Conservation (phyloP, 1,140 invertebrate species). For the Andricus grossulariae region DNA sequence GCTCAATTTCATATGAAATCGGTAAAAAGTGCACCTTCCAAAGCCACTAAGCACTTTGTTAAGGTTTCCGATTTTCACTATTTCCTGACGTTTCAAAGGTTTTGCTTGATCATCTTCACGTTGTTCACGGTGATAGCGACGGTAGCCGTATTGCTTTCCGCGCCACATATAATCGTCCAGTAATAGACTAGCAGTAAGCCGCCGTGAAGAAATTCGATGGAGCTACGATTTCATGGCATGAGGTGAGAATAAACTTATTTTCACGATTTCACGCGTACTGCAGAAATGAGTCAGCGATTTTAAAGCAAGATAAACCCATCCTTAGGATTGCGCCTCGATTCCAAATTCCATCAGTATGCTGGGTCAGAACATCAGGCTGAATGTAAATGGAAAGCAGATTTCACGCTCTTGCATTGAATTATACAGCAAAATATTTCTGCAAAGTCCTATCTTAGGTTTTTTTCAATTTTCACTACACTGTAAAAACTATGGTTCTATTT, state of each 20-base stretch:
- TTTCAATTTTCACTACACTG: no score
- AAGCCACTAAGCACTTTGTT: no score
- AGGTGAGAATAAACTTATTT: conserved; percentile 44
- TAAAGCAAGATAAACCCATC: neutral
- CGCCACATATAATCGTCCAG: conserved; percentile 96
- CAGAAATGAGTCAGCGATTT: conserved; percentile 24
- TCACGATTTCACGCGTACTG: neutral
- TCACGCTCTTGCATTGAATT: no score
- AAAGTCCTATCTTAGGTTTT: no score
- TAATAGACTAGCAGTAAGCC: conserved; percentile 77
- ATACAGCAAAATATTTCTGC: no score
- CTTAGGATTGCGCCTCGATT: neutral
- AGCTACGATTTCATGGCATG: conserved; percentile 44
- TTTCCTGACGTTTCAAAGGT: conserved; percentile 77
- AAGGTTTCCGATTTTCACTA: no score
- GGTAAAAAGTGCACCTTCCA: no score
- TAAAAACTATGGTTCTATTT: no score
- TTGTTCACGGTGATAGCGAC: conserved; percentile 97
- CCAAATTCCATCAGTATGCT: neutral
- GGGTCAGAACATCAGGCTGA: neutral
- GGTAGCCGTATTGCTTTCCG: conserved; percentile 92
- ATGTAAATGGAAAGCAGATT: no score
- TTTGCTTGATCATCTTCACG: conserved; percentile 98
- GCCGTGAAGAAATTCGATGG: conserved; percentile 39
- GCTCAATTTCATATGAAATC: no score